A percentile compares a stretch with the other conserved stretches of the same genome.
These are phyloP conservation scores for Caloenas nicobarica DNA, from an alignment of 2,113 vertebrate genomes.

Conservation along the genomic window DNA sequence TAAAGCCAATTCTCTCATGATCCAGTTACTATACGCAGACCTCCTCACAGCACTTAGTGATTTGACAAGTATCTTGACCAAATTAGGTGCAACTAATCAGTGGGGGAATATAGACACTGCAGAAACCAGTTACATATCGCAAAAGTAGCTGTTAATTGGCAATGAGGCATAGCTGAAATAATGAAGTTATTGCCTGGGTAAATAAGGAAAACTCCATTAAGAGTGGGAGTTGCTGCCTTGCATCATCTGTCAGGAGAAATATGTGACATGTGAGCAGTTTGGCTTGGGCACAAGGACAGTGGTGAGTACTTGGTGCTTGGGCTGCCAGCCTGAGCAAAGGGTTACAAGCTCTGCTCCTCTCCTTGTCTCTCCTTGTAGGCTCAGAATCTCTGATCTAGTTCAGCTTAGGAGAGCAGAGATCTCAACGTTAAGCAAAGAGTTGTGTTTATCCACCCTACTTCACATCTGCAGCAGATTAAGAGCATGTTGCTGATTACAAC, in stretches of 20 bases:
- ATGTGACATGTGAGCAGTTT: background rate
- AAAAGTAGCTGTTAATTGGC: background rate
- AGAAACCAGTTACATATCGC: background rate
- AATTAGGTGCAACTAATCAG: background rate
- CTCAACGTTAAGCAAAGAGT: accelerated
- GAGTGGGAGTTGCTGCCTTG: background rate
- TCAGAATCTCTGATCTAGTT: background rate
- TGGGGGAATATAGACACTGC: background rate
- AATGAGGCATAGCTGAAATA: background rate
- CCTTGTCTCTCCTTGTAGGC: background rate
- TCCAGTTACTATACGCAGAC: background rate
- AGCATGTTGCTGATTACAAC: accelerated
- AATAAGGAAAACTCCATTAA: background rate
- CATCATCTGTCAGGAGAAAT: background rate
- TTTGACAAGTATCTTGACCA: background rate
- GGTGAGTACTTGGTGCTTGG: accelerated
- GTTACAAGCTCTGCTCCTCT: background rate
- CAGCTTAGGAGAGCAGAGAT: background rate
- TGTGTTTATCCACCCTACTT: background rate
- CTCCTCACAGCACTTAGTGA: background rate
- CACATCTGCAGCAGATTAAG: background rate
- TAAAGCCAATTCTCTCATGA: background rate
- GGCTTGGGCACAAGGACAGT: background rate
- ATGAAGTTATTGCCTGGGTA: background rate
- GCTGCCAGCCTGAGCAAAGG: background rate